These are phyloP conservation scores for Chromobotia macracanthus DNA, from an alignment of 2,797 vertebrate genomes.

Conservation along the genomic window DNA sequence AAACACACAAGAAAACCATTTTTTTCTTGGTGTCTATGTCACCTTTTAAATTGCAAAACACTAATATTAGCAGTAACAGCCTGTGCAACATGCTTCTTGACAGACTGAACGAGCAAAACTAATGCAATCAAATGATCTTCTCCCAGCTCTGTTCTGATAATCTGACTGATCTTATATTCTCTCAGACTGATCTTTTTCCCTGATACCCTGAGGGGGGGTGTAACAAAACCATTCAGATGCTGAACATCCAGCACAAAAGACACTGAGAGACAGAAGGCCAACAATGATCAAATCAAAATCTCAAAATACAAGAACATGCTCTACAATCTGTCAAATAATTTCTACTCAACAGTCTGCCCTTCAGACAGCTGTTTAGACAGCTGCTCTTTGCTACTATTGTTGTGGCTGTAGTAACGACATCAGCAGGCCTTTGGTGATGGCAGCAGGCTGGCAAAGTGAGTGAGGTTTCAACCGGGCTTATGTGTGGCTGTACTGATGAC, in stretches of 20 bases:
- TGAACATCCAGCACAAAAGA: conserved; percentile 14
- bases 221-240: conserved; percentile 10
- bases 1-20: not conserved
- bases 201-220: conserved; percentile 1
- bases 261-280: conserved; percentile 14
- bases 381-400: conserved; percentile 22
- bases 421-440: conserved; percentile 16
- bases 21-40: not conserved
- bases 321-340: conserved; percentile 16
- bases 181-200: not conserved
- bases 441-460: not conserved
- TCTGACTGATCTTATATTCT: not conserved
- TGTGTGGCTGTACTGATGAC: conserved; percentile 21
- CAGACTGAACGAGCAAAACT: not conserved
- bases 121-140: not conserved
- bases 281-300: conserved; percentile 16
- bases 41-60: not conserved
- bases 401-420: not conserved
- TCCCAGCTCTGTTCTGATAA: conserved; percentile 1
- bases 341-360: not conserved
- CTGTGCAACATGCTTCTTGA: not conserved
- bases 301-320: conserved; percentile 4
- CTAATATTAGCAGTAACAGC: not conserved
- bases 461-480: conserved; percentile 10
- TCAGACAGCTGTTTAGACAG: conserved; percentile 27